Evolutionary conservation across 2,888 invertebrate species (phyloP), one percentile per base, ranked within the genome.

Genomic region (Idaea biselata): DNA sequence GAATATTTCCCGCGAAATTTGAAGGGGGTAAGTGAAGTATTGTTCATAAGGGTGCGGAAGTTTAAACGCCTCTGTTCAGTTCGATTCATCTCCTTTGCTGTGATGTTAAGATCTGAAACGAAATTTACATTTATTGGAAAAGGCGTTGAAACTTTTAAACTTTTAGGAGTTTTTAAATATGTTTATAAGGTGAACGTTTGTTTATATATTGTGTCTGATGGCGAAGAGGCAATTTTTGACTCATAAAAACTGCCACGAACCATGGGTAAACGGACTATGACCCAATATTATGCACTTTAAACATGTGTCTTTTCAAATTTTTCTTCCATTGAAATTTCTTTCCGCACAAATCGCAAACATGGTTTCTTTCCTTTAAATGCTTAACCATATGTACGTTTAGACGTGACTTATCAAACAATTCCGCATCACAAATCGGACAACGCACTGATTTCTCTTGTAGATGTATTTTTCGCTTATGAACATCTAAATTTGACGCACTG

Each of bases 281-380:
- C 18, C 63, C 53, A 11, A 67, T 58, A 61, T 63, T 64, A 64
- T 87, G 69, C 7, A 58, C 62, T 14, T 66, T 66, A 16, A 64
- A 60, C 70, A 92, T 84, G 69, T 94, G 94, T 0, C 88, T 88
- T 31, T 88, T 89, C 57, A 94, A 79, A 70, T 94, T 93, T 63
- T 93, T 94, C 68, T 92, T 92, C 69, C 67, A 67, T 14, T 66
- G 66, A 64, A 93, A 91, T 70, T 89, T 89, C 62, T 91, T 92
- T 0, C 91, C 90, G 68, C 94, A 94, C 2, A 93, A 79, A 59
- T 94, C 91, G 66, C 94, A 94, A 60, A 92, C 87, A 66, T 91
- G 92, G 14, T 86, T 84, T 6, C 87, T 84, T 4, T 91, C 91
- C 7, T 87, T 88, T 14, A 84, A 81, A 74, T 93, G 93, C 44